Conservation (phyloP, 2,113 vertebrate genomes). For the Pyrgilauda ruficollis region DNA sequence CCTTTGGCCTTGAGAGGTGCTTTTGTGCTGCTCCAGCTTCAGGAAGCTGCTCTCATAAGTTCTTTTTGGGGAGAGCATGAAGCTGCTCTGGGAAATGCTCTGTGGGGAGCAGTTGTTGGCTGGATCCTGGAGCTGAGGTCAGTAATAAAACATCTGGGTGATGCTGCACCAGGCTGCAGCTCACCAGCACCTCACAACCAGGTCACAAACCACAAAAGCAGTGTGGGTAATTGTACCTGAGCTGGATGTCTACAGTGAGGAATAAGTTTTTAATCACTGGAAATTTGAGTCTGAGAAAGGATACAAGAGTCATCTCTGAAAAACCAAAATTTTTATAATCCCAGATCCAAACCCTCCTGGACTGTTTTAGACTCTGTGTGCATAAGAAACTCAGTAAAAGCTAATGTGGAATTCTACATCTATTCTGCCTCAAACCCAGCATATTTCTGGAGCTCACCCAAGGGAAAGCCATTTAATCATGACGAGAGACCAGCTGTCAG, state of each 20-base stretch:
- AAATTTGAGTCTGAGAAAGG: neutral
- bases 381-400: neutral
- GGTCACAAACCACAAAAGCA: neutral
- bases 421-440: neutral
- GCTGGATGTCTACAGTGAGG: neutral
- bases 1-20: neutral
- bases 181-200: neutral
- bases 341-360: neutral
- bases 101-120: neutral
- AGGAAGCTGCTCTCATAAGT: neutral
- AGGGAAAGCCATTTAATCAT: conserved; percentile 13
- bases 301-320: neutral
- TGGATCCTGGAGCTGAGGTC: neutral
- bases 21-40: neutral
- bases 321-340: too few species aligned
- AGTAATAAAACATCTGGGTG: neutral
- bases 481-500: conserved; percentile 16
- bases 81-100: neutral
- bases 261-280: neutral
- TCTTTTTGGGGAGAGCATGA: neutral
- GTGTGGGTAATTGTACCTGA: neutral
- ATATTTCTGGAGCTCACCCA: conserved; percentile 42
- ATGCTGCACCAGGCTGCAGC: neutral
- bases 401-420: neutral
- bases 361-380: neutral